These are phyloP conservation scores for Bagarius yarrelli DNA, from an alignment of 2,113 vertebrate species.

Conservation along the genomic window DNA sequence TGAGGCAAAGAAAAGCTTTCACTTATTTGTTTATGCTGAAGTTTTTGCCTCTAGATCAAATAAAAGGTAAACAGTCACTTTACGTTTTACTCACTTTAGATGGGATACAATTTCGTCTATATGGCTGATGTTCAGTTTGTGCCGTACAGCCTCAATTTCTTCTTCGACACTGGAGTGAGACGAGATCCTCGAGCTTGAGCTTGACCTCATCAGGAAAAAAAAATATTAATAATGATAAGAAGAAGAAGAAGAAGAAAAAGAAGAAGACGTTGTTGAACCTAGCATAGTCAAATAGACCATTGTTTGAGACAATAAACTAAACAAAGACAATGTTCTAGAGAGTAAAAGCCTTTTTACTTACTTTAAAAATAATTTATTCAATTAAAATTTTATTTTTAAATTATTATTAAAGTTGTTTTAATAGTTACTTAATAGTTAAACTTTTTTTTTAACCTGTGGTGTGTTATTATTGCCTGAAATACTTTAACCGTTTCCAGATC, in stretches of 20 bases:
- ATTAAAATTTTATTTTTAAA: background rate
- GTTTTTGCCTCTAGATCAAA: too few relatives aligned
- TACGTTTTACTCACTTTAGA: slow-evolving; percentile 69
- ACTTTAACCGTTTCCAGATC: background rate
- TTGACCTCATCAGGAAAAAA: slow-evolving; percentile 20
- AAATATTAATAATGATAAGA: too few relatives aligned
- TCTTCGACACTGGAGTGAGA: slow-evolving; percentile 57
- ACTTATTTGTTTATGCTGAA: too few relatives aligned
- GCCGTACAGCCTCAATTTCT: slow-evolving; percentile 69
- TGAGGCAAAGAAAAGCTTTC: too few relatives aligned
- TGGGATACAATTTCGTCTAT: slow-evolving; percentile 74
- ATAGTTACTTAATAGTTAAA: too few relatives aligned
- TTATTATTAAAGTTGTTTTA: background rate
- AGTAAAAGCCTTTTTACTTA: background rate
- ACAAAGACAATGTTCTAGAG: too few relatives aligned
- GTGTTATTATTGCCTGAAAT: background rate
- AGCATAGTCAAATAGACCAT: too few relatives aligned
- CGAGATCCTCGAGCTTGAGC: slow-evolving; percentile 53
- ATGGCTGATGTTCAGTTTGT: slow-evolving; percentile 72
- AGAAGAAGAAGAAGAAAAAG: too few relatives aligned
- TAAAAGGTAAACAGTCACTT: too few relatives aligned
- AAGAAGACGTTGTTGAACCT: too few relatives aligned
- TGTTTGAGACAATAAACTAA: too few relatives aligned
- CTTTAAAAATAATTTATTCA: background rate
- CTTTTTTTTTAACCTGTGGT: background rate